These are phyloP conservation scores for Cyprinodon brontotheroides DNA, from an alignment of 2,113 vertebrate species.

Conservation along the genomic window DNA sequence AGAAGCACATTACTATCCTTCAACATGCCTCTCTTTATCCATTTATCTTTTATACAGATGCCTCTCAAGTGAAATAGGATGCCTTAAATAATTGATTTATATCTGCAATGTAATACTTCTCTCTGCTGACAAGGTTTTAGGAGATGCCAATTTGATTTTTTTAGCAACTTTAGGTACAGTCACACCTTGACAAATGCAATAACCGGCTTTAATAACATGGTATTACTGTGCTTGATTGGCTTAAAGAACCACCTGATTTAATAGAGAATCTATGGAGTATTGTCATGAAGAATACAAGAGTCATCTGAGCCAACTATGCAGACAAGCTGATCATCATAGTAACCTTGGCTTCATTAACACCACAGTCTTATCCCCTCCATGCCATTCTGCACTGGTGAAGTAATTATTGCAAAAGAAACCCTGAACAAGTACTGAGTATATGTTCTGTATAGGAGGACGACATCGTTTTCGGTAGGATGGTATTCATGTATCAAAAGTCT, in stretches of 20 bases:
- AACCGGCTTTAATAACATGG: no score
- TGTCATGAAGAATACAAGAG: no score
- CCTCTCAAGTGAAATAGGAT: neutral
- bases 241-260: no score
- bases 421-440: neutral
- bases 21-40: slow-evolving; percentile 4
- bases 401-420: neutral
- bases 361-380: neutral
- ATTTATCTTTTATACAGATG: slow-evolving; percentile 5
- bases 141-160: no score
- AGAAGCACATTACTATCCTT: slow-evolving; percentile 2
- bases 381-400: neutral
- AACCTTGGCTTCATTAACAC: neutral
- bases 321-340: neutral
- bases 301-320: no score
- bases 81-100: neutral
- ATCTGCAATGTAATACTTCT: neutral
- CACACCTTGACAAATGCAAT: no score
- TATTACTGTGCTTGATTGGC: no score
- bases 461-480: neutral
- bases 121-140: no score
- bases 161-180: no score
- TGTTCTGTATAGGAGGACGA: neutral
- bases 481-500: neutral
- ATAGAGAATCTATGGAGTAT: no score